Evolutionary conservation across 2,888 invertebrate species (phyloP), one percentile per base, ranked within the genome.

Genomic region (Bruchidius siliquastri): DNA sequence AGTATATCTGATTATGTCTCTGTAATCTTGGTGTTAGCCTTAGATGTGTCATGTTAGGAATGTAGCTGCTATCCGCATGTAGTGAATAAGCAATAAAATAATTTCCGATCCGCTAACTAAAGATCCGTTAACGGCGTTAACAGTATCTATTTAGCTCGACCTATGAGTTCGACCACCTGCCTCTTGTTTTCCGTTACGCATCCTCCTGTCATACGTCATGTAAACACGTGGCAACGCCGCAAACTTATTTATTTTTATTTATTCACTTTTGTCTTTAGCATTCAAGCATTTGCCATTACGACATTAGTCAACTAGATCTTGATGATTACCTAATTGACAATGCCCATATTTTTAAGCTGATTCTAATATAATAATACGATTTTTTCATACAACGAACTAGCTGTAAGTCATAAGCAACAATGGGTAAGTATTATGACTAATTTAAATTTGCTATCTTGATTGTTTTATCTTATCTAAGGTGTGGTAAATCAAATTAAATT

Each of bases 401-500:
- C 49, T 49, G 1, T 49, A 49, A 49, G 18, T 8, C 18, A 49
- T 30, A 67, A 68, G 20, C 22, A 68, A 68, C 21, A 68, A 68
- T 68, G 68, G 68, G 68, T 68, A 22, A 68, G 68, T 68, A n/a
- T 10, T n/a, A 0, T 68, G 21, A 68, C 22, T 68, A 22, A 21
- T 21, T 68, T 21, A 21, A 68, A 68, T 21, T 21, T 21, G 68
- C 68, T 21, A 21, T 21, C 21, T 68, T 21, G 8, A 68, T 4
- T 21, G 21, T 10, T 67, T 68, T 68, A 68, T 68, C 68, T 68
- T 68, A 68, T 68, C 68, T 49, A 68, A 68, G 68, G 68, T 68
- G 68, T 68, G 68, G 68, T 68, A 21, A 21, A 68, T 68, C 67
- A 67, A 68, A 21, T 18, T 22, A 8, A 68, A 68, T 68, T 68